Evolutionary conservation across 2,113 vertebrate genomes (phyloP), one percentile per base, ranked within the genome.

Genomic region (Forbesichthys papilliferus): DNA sequence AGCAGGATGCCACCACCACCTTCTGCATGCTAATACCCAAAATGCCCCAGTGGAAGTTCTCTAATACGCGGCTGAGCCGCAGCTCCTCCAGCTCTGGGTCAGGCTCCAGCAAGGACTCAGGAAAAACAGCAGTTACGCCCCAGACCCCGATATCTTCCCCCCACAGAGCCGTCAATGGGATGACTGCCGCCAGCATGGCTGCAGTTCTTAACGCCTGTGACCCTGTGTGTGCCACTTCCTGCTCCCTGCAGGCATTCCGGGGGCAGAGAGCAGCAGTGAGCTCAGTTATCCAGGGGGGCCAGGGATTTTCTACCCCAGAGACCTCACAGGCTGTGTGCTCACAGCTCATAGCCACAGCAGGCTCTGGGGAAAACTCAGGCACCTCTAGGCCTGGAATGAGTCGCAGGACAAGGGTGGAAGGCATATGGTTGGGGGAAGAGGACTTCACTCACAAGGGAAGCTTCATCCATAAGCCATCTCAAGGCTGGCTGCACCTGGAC

Each of bases 391-490:
- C 89, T 27, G 92, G 90, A 9, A 84, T 91, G 88, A 93, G 82
- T n/a, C 86, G 91, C 47, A 90, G 93, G 84, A 85, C 91, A n/a
- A 90, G 93, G 60, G 87, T 86, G 62, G 92, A 93, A n/a, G 94
- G 92, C 34, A 77, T 92, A 75, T 90, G 91, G 56, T 88, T 87
- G 10, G 86, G 89, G 9, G 92, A 90, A 16, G 96, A 94, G 33
- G 95, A 96, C 54, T 93, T 95, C 91, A 93, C 78, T 81, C 95
- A 95, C 74, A 97, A 95, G 79, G 94, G 94, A 48, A 95, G 92
- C 84, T 97, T 98, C 88, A 95, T 98, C 89, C 94, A 96, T 89
- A 98, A 98, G 86, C 97, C 96, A 1, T 92, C 96, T n/a, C 96
- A 97, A 78, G 96, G 96, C 63, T 98, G 96, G 96, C 89, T 97